These are phyloP conservation scores for Aurelia coerulea DNA, from an alignment of 30 jellyfish, hydroid and myxozoan species.

Conservation along the genomic window DNA sequence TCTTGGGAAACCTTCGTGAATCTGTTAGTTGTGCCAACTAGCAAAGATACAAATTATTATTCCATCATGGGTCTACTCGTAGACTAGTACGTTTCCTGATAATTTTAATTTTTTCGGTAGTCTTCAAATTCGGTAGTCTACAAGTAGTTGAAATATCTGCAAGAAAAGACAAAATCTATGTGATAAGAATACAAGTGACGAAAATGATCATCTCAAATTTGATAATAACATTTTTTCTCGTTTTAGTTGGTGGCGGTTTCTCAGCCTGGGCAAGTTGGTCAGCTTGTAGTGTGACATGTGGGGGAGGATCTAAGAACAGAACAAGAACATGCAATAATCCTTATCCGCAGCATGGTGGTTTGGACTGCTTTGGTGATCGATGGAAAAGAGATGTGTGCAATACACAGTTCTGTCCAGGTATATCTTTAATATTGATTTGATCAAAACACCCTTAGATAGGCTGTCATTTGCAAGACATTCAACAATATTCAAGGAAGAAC, in stretches of 20 bases:
- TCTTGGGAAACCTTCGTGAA: no score
- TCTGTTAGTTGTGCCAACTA: no score
- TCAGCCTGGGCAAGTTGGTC: conserved; percentile 55
- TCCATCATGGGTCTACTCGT: no score
- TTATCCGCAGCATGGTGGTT: conserved; percentile 42
- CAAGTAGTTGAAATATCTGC: no score
- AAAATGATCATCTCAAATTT: no score
- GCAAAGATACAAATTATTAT: no score
- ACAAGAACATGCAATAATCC: conserved; percentile 34
- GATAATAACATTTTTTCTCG: background rate
- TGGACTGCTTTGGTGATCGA: conserved; percentile 39
- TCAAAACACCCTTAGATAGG: background rate
- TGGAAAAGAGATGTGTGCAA: conserved; percentile 10
- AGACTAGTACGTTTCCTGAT: no score
- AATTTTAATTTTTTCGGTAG: no score
- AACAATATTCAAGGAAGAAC: background rate
- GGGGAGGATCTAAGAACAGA: conserved; percentile 42
- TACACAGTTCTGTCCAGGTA: conserved; percentile 40
- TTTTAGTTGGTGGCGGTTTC: conserved; percentile 49
- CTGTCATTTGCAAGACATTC: background rate
- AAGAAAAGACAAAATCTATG: no score
- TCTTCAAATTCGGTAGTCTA: no score
- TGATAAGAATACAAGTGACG: no score
- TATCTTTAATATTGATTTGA: background rate
- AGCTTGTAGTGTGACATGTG: conserved; percentile 36